phyloP scores from a whole-genome alignment of 2,888 invertebrate genomes.

The Amaurobius ferox region DNA sequence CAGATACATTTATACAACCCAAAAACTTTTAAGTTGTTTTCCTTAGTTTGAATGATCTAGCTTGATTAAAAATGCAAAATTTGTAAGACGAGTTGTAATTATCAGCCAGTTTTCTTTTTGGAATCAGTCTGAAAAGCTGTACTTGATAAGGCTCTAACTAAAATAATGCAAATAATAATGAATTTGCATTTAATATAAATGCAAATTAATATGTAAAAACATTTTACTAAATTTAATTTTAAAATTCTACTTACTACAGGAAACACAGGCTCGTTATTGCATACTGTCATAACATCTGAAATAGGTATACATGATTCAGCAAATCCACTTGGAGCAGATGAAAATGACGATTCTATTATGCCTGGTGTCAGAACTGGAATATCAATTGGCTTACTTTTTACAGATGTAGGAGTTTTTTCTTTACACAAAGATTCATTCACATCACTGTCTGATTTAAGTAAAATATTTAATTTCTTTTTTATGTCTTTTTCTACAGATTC shows the following conservation, averaged over 20 bases:
- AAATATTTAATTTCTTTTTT: conserved; percentile 68
- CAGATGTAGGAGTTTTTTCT: not conserved
- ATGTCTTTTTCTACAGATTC: conserved; percentile 71
- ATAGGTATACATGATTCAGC: conserved; percentile 22
- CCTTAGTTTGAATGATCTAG: too few relatives aligned
- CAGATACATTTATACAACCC: too few relatives aligned
- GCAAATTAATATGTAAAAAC: too few relatives aligned
- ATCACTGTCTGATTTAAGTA: conserved; percentile 39
- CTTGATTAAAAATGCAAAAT: too few relatives aligned
- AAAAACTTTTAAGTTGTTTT: too few relatives aligned
- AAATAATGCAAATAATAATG: too few relatives aligned
- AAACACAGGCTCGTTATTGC: conserved; percentile 27
- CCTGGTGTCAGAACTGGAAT: conserved; percentile 69
- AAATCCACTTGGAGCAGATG: conserved; percentile 45
- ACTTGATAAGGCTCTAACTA: too few relatives aligned
- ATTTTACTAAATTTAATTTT: too few relatives aligned
- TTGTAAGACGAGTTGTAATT: too few relatives aligned
- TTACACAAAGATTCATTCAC: not conserved
- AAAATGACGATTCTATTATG: conserved; percentile 60
- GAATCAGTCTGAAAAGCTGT: too few relatives aligned
- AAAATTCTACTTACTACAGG: conserved; percentile 24
- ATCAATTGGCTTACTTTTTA: conserved; percentile 60
- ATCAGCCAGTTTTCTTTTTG: too few relatives aligned
- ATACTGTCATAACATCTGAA: conserved; percentile 17
- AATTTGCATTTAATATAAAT: too few relatives aligned